These are phyloP conservation scores for Dicentrarchus labrax DNA, from an alignment of 2,113 vertebrate genomes.

Conservation along the genomic window DNA sequence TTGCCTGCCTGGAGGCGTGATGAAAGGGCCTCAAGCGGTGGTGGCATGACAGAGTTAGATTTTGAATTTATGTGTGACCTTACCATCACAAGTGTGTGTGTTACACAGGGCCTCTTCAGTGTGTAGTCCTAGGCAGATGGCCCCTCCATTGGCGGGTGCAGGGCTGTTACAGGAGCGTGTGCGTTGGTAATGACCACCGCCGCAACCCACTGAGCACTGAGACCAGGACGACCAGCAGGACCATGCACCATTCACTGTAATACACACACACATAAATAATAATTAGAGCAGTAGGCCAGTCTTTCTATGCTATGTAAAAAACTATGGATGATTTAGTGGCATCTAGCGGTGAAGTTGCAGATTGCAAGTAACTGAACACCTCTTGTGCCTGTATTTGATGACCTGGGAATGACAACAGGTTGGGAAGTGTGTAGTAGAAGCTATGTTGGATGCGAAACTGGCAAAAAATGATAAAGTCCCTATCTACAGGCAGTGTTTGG, in stretches of 20 bases:
- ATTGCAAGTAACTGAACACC: no score
- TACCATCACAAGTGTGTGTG: slow-evolving; percentile 96
- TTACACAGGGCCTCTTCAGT: slow-evolving; percentile 97
- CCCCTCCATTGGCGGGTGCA: slow-evolving; percentile 87
- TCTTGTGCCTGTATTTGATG: no score
- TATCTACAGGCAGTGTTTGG: no score
- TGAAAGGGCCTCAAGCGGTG: neutral
- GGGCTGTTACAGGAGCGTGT: slow-evolving; percentile 95
- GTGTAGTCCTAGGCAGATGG: slow-evolving; percentile 98
- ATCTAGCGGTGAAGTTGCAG: no score
- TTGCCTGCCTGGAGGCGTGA: neutral
- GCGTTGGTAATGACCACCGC: slow-evolving; percentile 96
- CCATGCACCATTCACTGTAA: slow-evolving; percentile 93
- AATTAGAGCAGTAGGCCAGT: neutral
- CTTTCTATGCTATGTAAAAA: neutral
- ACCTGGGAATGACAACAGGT: no score
- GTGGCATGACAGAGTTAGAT: neutral
- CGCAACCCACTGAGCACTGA: slow-evolving; percentile 94
- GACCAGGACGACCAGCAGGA: slow-evolving; percentile 99
- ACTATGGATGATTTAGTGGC: no score
- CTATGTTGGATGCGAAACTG: no score
- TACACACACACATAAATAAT: slow-evolving; percentile 25
- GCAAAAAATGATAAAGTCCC: no score
- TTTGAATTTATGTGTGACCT: slow-evolving; percentile 10
- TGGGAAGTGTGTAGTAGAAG: no score